Conservation (phyloP, 2,113 vertebrate genomes). For the Hirundichthys speculiger region DNA sequence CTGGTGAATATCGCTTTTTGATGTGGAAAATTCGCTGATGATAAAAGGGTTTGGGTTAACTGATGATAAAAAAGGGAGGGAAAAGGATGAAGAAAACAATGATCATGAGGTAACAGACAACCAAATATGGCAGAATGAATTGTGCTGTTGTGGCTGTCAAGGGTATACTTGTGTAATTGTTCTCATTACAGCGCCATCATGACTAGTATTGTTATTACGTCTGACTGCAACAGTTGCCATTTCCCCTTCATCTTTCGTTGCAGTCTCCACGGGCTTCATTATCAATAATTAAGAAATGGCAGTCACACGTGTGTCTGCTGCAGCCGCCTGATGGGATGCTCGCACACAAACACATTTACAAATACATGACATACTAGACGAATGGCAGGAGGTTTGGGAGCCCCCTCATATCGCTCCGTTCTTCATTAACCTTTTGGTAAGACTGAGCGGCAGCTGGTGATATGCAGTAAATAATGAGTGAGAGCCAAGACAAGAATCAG, state of each 20-base stretch:
- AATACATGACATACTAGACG: constrained; percentile 12
- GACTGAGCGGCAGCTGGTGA: constrained; percentile 63
- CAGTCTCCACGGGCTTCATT: constrained; percentile 72
- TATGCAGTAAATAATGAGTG: constrained; percentile 62
- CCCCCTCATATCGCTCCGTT: constrained; percentile 50
- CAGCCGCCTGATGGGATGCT: constrained; percentile 56
- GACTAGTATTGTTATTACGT: constrained; percentile 65
- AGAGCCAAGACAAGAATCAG: constrained; percentile 39
- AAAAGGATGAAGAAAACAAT: constrained; percentile 22
- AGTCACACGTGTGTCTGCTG: constrained; percentile 60
- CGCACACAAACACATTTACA: constrained; percentile 13
- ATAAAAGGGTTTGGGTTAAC: constrained; percentile 21
- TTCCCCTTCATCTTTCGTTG: constrained; percentile 65
- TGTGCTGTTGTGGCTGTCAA: constrained; percentile 52
- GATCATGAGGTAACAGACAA: constrained; percentile 36
- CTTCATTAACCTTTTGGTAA: constrained; percentile 74
- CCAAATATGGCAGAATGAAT: constrained; percentile 33
- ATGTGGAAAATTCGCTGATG: constrained; percentile 23
- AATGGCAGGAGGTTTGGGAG: constrained; percentile 46
- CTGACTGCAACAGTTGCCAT: constrained; percentile 68
- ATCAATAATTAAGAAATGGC: constrained; percentile 82
- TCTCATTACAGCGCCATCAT: constrained; percentile 62
- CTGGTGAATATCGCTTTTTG: constrained; percentile 27
- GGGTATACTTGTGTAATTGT: constrained; percentile 59
- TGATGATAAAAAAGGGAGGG: constrained; percentile 24